Evolutionary conservation across 2,113 vertebrate species (phyloP).

Genomic region (Otolemur garnettii): DNA sequence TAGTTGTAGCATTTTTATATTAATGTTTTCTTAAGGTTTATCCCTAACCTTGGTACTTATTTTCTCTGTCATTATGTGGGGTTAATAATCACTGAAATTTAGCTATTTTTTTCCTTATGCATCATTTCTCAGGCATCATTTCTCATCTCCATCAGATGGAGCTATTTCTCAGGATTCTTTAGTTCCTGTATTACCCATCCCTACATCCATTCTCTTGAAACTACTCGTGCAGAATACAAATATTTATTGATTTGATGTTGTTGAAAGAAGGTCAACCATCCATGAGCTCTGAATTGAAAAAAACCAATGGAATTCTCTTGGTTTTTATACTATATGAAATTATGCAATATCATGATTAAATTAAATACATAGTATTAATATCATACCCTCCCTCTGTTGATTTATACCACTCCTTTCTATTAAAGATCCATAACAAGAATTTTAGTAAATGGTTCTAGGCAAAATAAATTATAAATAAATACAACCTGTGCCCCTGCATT

Average conservation of each 20-base stretch:
- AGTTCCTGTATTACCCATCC: background rate
- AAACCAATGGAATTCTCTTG: background rate
- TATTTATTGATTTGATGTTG: background rate
- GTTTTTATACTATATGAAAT: background rate
- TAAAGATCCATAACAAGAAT: background rate
- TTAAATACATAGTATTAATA: background rate
- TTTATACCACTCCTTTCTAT: background rate
- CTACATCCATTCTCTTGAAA: background rate
- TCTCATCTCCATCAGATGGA: background rate
- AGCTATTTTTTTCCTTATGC: background rate
- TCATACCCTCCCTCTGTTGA: background rate
- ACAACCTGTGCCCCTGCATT: background rate
- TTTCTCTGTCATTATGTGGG: background rate
- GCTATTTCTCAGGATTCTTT: background rate
- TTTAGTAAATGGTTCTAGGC: background rate
- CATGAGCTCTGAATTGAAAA: background rate
- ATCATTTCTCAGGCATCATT: background rate
- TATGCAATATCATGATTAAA: background rate
- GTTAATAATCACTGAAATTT: background rate
- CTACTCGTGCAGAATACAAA: background rate
- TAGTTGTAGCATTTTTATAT: background rate
- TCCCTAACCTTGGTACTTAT: background rate
- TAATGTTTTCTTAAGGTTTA: background rate
- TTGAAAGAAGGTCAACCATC: background rate
- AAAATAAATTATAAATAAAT: slow-evolving; percentile 15